These are phyloP conservation scores for Periphyllus acericola DNA, from an alignment of 2,888 invertebrate species.

Conservation along the genomic window DNA sequence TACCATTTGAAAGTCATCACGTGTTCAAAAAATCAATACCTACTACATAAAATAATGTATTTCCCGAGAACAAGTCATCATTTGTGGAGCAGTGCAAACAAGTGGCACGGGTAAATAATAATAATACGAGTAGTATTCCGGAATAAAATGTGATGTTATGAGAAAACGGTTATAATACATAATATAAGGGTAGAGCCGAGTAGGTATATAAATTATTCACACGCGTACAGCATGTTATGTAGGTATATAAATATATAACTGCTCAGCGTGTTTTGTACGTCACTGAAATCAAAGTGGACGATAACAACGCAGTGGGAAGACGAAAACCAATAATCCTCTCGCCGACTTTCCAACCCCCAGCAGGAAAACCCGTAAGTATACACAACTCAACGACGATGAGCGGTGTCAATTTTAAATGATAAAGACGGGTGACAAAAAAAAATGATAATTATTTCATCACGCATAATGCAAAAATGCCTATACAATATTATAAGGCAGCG, in stretches of 20 bases:
- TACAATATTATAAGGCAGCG: no score
- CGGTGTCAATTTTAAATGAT: neutral
- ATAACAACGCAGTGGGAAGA: neutral
- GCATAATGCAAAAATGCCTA: no score
- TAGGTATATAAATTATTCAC: neutral
- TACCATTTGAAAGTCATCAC: neutral
- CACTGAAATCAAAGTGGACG: neutral
- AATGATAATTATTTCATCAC: neutral
- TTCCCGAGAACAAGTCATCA: neutral
- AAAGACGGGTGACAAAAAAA: neutral
- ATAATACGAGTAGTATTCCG: neutral
- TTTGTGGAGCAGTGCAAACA: constrained; percentile 15
- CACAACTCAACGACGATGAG: neutral
- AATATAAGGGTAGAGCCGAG: neutral
- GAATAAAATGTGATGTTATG: neutral
- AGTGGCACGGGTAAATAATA: neutral
- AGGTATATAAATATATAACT: neutral
- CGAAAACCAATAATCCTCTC: neutral
- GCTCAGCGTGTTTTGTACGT: neutral
- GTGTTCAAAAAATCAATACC: neutral
- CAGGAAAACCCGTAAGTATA: neutral
- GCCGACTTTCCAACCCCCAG: neutral
- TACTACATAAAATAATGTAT: neutral
- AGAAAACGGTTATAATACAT: neutral
- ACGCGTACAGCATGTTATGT: neutral